Base-by-base conservation (phyloP, 2,113 vertebrate genomes). In the Sinocyclocheilus anophthalmus region DNA sequence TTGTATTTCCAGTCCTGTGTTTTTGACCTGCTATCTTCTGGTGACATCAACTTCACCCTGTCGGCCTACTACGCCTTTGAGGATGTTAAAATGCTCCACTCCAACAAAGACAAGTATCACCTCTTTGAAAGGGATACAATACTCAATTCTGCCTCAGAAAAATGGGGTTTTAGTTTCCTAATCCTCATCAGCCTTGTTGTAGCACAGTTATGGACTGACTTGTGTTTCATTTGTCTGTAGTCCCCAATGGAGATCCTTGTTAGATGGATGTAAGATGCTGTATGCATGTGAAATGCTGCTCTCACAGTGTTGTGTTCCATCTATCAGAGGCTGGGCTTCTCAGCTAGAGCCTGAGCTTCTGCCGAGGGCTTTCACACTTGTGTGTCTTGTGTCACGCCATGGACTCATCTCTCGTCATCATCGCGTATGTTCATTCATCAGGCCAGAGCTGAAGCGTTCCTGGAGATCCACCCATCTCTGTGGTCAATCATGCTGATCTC, bases 21-120 rank as follows among this genome's bases (percentile, higher is more conserved):
- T 89, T 99, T 99, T 0, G 98, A 99, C 90, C 97, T 99, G 45
- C 95, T 99, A 61, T 98, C 97, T 26, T 98, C 98, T 0, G 98
- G 98, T 0, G 98, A 99, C 0, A 95, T 98, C 90, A 98, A 98
- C 95, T 99, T 99, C 93, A 99, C 97, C 30, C 95, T 98, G 93
- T 97, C 98, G n/a, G 98, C 98, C 91, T 99, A 97, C 91, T 99
- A 98, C 0, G 98, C 98, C 78, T 94, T 99, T 77, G 97, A 99
- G 94, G 98, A 99, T 0, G 97, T 97, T 84, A 99, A 97, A 93
- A 94, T 94, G 96, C 96, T 99, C 81, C 98, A 98, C 92, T 98
- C 98, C 53, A 95, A 99, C 93, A 98, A 98, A 80, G 95, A 97
- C 81, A 96, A 95, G 77, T 93, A 97, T 89, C 97, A 99, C 89